Conservation (phyloP, 1,140 invertebrate genomes). For the Drosophila asahinai region DNA sequence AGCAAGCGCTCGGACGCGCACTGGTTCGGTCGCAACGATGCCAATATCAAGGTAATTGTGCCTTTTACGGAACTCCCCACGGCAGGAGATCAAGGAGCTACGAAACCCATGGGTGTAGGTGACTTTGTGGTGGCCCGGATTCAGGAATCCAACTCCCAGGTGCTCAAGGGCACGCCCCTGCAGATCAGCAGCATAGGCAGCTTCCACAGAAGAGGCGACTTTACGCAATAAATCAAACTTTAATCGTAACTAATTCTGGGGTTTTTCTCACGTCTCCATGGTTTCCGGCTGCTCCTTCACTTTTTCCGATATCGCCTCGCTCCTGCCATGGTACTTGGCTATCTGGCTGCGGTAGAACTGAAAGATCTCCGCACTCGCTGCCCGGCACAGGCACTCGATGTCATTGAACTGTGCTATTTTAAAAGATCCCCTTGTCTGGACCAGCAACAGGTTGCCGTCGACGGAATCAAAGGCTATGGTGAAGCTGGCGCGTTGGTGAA, state of each 20-base stretch:
- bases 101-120: constrained; percentile 86
- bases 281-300: neutral
- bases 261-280: constrained; percentile 53
- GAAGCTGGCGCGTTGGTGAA: constrained; percentile 86
- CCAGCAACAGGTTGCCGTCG: constrained; percentile 88
- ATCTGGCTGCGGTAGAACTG: constrained; percentile 88
- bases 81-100: constrained; percentile 25
- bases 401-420: constrained; percentile 88
- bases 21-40: constrained; percentile 92
- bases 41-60: constrained; percentile 93
- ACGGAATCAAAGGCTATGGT: constrained; percentile 90
- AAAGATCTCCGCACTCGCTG: constrained; percentile 89
- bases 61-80: constrained; percentile 78
- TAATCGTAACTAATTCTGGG: constrained; percentile 40
- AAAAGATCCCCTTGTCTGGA: constrained; percentile 89
- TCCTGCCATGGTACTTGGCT: constrained; percentile 64
- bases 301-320: constrained; percentile 22
- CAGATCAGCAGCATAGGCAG: constrained; percentile 56
- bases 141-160: constrained; percentile 89
- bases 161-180: constrained; percentile 90
- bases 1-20: constrained; percentile 88
- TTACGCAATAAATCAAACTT: constrained; percentile 40
- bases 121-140: constrained; percentile 94
- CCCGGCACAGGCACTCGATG: constrained; percentile 88
- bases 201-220: constrained; percentile 19